Evolutionary conservation across 2,888 invertebrate species (phyloP).

Genomic region (Cremastinae sp.): DNA sequence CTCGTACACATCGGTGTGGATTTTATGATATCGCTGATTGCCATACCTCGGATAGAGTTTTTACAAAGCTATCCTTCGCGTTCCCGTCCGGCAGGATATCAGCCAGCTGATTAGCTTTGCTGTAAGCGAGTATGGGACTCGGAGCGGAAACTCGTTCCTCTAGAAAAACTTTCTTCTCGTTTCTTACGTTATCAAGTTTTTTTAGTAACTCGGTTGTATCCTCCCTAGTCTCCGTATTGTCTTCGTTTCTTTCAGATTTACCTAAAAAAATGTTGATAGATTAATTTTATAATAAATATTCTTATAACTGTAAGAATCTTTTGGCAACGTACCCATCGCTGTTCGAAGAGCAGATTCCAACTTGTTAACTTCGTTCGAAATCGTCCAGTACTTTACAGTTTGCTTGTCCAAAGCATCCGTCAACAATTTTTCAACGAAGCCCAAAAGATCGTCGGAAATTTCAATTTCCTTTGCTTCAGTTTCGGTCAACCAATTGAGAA

Average conservation of each 20-base stretch:
- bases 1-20: too few relatives aligned
- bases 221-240: constrained; percentile 47
- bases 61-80: constrained; percentile 57
- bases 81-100: constrained; percentile 62
- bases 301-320: background rate
- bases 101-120: constrained; percentile 66
- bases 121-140: constrained; percentile 72
- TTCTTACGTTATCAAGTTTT: constrained; percentile 67
- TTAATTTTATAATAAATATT: constrained; percentile 14
- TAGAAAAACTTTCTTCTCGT: constrained; percentile 67
- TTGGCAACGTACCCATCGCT: constrained; percentile 61
- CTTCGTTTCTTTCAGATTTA: constrained; percentile 52
- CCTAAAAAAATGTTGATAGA: constrained; percentile 37
- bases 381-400: constrained; percentile 68
- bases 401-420: constrained; percentile 68
- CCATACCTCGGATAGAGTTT: constrained; percentile 64
- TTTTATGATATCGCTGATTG: constrained; percentile 58
- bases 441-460: constrained; percentile 50
- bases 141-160: constrained; percentile 70
- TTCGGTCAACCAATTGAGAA: constrained; percentile 70
- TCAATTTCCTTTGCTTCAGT: constrained; percentile 29
- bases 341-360: constrained; percentile 67
- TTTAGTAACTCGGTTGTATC: constrained; percentile 61
- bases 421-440: constrained; percentile 67
- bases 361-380: constrained; percentile 68